A percentile compares a stretch with the other conserved stretches of the same genome.
These are phyloP conservation scores for Tachypleus tridentatus DNA, from an alignment of 1,140 invertebrate genomes.

Conservation along the genomic window DNA sequence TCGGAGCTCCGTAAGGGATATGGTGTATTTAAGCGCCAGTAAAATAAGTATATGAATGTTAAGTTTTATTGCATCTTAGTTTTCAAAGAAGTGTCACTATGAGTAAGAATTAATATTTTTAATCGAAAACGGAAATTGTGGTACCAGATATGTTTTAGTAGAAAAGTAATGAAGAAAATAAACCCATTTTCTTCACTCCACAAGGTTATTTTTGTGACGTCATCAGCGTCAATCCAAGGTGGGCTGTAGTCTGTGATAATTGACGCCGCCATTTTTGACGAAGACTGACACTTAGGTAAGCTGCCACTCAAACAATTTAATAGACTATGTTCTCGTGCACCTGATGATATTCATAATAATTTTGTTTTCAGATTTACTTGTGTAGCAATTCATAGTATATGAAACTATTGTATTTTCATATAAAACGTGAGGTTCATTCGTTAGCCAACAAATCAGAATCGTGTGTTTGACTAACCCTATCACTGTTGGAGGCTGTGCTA, in stretches of 20 bases:
- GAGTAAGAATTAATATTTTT: neutral
- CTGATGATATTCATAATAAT: no score
- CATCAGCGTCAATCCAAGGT: constrained; percentile 25
- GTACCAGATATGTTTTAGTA: neutral
- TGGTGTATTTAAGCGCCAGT: no score
- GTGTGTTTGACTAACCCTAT: no score
- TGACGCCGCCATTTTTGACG: constrained; percentile 28
- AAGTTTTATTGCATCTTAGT: constrained; percentile 29
- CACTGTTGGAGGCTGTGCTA: no score
- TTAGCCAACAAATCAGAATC: no score
- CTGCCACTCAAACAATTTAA: constrained; percentile 23
- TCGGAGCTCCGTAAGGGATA: constrained; percentile 14
- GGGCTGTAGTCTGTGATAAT: constrained; percentile 25
- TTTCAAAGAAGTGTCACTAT: constrained; percentile 30
- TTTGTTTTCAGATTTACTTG: no score
- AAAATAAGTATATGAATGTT: no score
- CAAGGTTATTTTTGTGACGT: constrained; percentile 20
- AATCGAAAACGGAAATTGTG: no score
- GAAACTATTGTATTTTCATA: no score
- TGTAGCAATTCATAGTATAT: no score
- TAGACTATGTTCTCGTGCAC: no score
- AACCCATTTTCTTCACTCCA: neutral
- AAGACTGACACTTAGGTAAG: constrained; percentile 28
- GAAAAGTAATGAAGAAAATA: neutral
- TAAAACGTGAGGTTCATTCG: no score